These are phyloP conservation scores for Deroptyus accipitrinus DNA, from an alignment of 2,113 vertebrate species.

Conservation along the genomic window DNA sequence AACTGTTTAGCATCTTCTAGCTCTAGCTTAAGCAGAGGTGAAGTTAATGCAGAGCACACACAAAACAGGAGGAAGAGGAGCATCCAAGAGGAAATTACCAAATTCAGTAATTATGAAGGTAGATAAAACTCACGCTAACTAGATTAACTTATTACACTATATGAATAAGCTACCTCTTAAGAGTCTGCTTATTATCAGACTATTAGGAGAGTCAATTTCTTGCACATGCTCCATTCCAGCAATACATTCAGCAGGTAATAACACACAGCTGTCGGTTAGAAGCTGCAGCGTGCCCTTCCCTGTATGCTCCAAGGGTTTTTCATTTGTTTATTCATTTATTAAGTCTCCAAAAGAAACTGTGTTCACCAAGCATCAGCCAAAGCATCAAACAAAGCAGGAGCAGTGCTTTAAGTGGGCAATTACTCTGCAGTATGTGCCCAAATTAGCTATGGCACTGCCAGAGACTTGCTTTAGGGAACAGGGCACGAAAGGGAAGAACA, in stretches of 20 bases:
- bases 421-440: rapidly evolving
- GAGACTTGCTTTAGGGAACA: background rate
- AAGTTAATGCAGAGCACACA: background rate
- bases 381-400: background rate
- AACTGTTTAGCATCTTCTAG: background rate
- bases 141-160: background rate
- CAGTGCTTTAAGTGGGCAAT: background rate
- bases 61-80: background rate
- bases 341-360: background rate
- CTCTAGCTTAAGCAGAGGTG: background rate
- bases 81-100: background rate
- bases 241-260: background rate
- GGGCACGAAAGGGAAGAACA: background rate
- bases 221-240: background rate
- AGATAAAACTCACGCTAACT: background rate
- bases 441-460: background rate
- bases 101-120: background rate
- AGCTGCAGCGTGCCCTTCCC: background rate
- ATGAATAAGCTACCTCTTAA: background rate
- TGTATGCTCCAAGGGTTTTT: background rate
- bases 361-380: background rate
- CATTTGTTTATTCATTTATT: background rate
- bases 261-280: background rate
- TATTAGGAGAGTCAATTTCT: background rate
- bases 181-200: constrained; percentile 17